Evolutionary conservation across 2,797 vertebrate genomes (phyloP).

Genomic region (Neoniphon sammara): DNA sequence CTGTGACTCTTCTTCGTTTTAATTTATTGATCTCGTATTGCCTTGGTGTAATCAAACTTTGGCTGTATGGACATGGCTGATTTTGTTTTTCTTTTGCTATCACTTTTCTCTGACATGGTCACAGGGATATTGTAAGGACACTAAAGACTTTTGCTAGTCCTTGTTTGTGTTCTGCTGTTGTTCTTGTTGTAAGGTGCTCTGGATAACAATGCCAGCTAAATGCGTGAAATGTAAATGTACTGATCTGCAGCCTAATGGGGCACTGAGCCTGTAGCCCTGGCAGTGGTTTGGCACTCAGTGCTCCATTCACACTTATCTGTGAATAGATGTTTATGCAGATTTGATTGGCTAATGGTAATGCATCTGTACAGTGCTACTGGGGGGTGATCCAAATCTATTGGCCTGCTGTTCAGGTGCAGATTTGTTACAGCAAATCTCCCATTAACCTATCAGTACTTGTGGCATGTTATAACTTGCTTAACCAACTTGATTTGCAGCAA

Average conservation of each 20-base stretch:
- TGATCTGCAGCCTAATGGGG: constrained; percentile 36
- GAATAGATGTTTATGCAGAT: constrained; percentile 61
- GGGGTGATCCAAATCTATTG: constrained; percentile 38
- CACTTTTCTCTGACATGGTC: too few species aligned
- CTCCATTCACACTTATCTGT: constrained; percentile 37
- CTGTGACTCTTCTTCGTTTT: too few species aligned
- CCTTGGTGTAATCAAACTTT: too few species aligned
- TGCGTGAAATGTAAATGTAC: constrained; percentile 49
- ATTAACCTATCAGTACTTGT: constrained; percentile 40
- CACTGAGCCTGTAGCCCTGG: constrained; percentile 10
- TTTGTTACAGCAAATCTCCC: constrained; percentile 14
- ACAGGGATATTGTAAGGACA: background rate
- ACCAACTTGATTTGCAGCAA: background rate
- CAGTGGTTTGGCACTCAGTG: constrained; percentile 9
- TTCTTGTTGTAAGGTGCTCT: constrained; percentile 1
- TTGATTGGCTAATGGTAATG: constrained; percentile 10
- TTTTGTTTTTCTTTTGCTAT: too few species aligned
- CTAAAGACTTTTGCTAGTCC: background rate
- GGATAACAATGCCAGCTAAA: constrained; percentile 19
- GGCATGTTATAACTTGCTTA: constrained; percentile 46
- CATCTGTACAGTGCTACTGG: constrained; percentile 7
- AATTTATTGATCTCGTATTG: too few species aligned
- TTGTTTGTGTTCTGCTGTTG: background rate
- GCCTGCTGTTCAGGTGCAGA: constrained; percentile 60
- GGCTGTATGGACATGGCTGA: too few species aligned